Conservation (phyloP, 2,113 vertebrate genomes). For the Paramisgurnus dabryanus region DNA sequence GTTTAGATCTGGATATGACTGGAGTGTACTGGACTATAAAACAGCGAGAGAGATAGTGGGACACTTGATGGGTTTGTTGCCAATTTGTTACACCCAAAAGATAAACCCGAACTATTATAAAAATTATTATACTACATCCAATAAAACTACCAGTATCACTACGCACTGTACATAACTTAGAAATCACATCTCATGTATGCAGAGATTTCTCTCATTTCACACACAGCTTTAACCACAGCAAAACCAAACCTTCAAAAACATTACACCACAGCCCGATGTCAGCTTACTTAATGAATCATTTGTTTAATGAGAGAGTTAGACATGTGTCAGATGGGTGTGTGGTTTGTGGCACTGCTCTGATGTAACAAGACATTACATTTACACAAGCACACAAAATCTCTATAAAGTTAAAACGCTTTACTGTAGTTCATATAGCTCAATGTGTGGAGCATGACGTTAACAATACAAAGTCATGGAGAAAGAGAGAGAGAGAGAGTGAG, state of each 20-base stretch:
- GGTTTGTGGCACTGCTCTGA: not conserved
- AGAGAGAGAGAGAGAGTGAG: not conserved
- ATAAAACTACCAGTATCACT: not conserved
- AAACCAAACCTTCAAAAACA: constrained; percentile 1
- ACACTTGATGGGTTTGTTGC: not conserved
- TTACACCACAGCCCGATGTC: constrained; percentile 12
- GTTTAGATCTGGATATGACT: not conserved
- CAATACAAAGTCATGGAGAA: not conserved
- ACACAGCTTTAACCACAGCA: not conserved
- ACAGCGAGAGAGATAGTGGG: not conserved
- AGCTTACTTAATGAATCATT: constrained; percentile 32
- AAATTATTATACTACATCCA: not conserved
- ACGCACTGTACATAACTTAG: not conserved
- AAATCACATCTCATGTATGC: not conserved
- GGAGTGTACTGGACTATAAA: not conserved
- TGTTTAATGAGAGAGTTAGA: constrained; percentile 1
- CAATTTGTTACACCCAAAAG: not conserved
- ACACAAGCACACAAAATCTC: not conserved
- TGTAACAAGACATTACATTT: constrained; percentile 7
- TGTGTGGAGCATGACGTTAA: no score
- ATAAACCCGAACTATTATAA: no score
- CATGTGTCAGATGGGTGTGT: constrained; percentile 32
- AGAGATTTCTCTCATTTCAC: not conserved
- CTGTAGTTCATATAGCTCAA: no score
- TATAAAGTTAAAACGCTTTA: constrained; percentile 5